phyloP scores from a whole-genome alignment of 2,888 invertebrate species.

The Macrosiphum euphorbiae region DNA sequence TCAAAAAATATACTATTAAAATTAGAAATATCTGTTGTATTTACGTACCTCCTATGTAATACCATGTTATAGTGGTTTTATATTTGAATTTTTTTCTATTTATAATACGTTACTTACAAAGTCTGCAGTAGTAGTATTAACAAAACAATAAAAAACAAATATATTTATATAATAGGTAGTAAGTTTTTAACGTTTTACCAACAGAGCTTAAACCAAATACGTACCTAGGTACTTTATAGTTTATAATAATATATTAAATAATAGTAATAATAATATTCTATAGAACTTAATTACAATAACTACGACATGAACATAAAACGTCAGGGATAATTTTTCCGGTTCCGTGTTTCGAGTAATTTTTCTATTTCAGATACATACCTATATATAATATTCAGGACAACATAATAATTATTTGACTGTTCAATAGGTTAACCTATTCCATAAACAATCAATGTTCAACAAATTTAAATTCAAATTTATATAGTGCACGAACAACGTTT shows the following conservation, averaged over 20 bases:
- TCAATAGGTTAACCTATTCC: background rate
- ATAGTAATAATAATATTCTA: background rate
- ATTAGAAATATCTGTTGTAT: too few species aligned
- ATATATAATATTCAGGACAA: background rate
- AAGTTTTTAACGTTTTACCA: background rate
- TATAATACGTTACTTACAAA: too few species aligned
- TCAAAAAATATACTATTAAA: too few species aligned
- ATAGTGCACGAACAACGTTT: background rate
- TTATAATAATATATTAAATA: background rate
- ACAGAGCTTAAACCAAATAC: background rate
- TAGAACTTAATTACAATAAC: background rate
- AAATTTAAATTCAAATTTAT: background rate
- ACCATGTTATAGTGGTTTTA: too few species aligned
- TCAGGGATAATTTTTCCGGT: background rate
- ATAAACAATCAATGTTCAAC: background rate
- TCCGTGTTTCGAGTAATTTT: background rate
- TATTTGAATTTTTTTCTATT: too few species aligned
- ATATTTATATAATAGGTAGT: background rate
- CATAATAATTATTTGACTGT: background rate
- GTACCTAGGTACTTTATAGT: background rate
- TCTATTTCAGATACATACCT: background rate
- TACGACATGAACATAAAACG: background rate
- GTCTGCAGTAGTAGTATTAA: too few species aligned
- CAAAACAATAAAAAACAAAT: background rate
- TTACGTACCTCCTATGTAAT: too few species aligned